Conservation (phyloP, 2,888 invertebrate species). For the Parnassius mnemosyne region DNA sequence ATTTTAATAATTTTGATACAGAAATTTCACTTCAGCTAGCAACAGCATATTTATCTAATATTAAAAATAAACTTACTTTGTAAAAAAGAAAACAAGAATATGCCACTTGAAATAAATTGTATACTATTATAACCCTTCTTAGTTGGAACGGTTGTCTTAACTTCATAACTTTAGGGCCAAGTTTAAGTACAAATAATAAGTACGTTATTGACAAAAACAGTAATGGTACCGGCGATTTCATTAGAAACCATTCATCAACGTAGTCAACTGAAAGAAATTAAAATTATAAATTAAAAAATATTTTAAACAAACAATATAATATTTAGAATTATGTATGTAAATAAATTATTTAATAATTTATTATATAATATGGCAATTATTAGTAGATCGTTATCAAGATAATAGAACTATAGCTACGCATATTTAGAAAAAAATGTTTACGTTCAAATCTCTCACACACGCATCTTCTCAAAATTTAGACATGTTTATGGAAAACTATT, state of each 20-base stretch:
- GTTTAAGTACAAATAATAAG: slow-evolving; percentile 82
- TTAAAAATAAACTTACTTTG: slow-evolving; percentile 56
- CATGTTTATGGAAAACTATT: too few relatives aligned
- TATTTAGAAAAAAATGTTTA: too few relatives aligned
- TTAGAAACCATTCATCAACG: slow-evolving; percentile 78
- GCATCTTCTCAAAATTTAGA: too few relatives aligned
- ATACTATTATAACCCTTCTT: slow-evolving; percentile 80
- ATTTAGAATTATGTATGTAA: too few relatives aligned
- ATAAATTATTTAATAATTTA: too few relatives aligned
- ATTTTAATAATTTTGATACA: too few relatives aligned
- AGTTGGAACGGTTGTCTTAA: slow-evolving; percentile 81
- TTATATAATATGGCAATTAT: too few relatives aligned
- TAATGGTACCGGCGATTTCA: slow-evolving; percentile 82
- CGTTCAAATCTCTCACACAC: too few relatives aligned
- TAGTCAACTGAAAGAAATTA: slow-evolving; percentile 43
- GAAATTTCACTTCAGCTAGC: too few relatives aligned
- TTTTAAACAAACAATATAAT: neutral
- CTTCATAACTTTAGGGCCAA: slow-evolving; percentile 86
- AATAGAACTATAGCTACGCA: too few relatives aligned
- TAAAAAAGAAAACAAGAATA: slow-evolving; percentile 74
- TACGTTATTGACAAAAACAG: slow-evolving; percentile 79
- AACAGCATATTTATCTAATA: too few relatives aligned
- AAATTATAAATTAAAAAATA: neutral
- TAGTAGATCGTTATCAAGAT: too few relatives aligned
- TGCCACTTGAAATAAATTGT: slow-evolving; percentile 84